Base-by-base conservation (phyloP, 92 coral and sea anemone species). In the Scolanthus callimorphus region DNA sequence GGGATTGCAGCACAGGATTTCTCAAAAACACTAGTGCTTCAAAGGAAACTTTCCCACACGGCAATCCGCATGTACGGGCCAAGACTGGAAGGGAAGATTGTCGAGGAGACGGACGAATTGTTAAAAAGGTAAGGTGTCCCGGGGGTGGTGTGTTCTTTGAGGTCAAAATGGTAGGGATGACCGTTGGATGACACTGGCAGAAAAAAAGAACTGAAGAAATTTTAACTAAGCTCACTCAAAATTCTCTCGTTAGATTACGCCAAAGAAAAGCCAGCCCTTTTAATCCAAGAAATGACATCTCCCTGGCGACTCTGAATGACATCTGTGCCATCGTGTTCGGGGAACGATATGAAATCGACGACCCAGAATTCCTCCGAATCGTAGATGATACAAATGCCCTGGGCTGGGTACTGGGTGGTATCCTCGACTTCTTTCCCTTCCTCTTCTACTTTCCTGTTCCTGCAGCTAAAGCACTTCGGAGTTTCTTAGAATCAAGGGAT, bases 11-110 rank as follows among this genome's bases (percentile, higher is more conserved):
- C 74, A 34, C 69, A 62, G 10, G 89, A 82, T 75, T 60, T 69
- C 56, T 69, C 77, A 34, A 75, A 65, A 20, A 38, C 66, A 22
- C 49, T 82, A 65, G 27, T 77, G 20, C 30, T 51, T 26, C 83
- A 51, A n/a, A 68, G 89, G 41, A 82, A 82, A 55, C 65, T 82
- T 20, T 65, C 80, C 0, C 85, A 77, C 70, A 31, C 76, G 9
- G 89, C 89, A 20, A 62, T 82, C 31, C 89, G 84, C 64, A 63
- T 77, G 84, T 77, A 69, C 71, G 70, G 69, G 12, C 57, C 60
- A 19, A 76, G 38, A 24, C 43, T 82, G 23, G 89, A 82, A 53
- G 70, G 60, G 8, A 55, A 55, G 44, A 78, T 82, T 23, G 23
- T 59, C 1, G 23, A 39, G 23, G 89, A 82, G 28, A 55, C 65